Base-by-base conservation (phyloP, 2,888 invertebrate genomes). In the Philhelius pedissequus region DNA sequence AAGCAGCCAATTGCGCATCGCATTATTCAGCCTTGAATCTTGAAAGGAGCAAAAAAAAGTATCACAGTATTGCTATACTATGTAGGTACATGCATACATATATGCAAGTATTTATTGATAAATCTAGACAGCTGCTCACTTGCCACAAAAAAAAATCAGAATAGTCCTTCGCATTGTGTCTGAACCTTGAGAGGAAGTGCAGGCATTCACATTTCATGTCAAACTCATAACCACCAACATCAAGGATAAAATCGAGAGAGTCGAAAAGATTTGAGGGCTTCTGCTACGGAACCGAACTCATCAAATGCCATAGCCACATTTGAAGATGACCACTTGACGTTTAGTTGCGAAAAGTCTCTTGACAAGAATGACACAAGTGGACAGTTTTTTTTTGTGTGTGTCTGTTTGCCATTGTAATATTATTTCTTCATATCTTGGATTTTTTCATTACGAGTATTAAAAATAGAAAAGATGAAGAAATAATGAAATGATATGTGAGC, bases 1-100 rank as follows among this genome's bases (percentile, higher is more conserved):
- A 66, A 15, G 15, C 64, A 40, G 64, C 56, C 64, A 71, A 71
- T 71, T 64, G 71, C 56, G 64, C 64, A 64, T 64, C 45, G 9
- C 54, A 48, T 32, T 32, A 20, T 45, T 22, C 48, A 71, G 48
- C 78, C 71, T 66, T 32, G 56, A 48, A 56, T 45, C n/a, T 38
- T 56, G 11, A 6, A 22, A 25, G 22, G 22, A 22, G n/a, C 13
- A 22, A 40, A 40, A 25, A 32, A 30, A 52, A 52, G 15, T 52
- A 52, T 27, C 52, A 27, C 27, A 15, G n/a, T 27, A 52, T 52
- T 4, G 4, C 15, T 27, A 48, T 56, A n/a, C n/a, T n/a, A n/a
- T n/a, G n/a, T n/a, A n/a, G n/a, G n/a, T n/a, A n/a, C n/a, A n/a
- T n/a, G n/a, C n/a, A n/a, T n/a, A n/a, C n/a, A n/a, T n/a, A n/a